Conservation (phyloP, 2,113 vertebrate species). For the Megalops atlanticus region DNA sequence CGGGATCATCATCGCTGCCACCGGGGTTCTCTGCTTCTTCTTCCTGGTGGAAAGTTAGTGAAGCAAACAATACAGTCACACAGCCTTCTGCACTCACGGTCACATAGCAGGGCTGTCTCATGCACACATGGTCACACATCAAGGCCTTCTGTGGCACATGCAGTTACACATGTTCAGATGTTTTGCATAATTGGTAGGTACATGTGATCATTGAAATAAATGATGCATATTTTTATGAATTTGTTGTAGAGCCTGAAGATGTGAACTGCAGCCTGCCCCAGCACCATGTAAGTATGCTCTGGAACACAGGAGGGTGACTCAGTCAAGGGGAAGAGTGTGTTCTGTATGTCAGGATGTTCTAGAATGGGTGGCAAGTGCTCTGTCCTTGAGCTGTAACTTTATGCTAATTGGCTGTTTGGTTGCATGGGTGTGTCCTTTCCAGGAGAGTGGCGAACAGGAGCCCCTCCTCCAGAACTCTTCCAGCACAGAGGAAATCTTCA, state of each 20-base stretch:
- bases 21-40: constrained; percentile 89
- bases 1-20: constrained; percentile 76
- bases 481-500: constrained; percentile 54
- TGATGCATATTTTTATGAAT: neutral
- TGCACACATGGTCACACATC: neutral
- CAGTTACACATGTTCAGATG: neutral
- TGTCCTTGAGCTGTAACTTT: neutral
- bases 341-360: neutral
- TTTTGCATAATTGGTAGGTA: too few species aligned
- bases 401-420: constrained; percentile 22
- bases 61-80: too few species aligned
- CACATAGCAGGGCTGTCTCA: too few species aligned
- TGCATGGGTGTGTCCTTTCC: constrained; percentile 35
- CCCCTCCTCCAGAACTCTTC: constrained; percentile 52
- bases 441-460: constrained; percentile 63
- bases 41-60: constrained; percentile 95
- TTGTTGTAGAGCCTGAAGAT: constrained; percentile 85
- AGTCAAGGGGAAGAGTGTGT: neutral
- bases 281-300: constrained; percentile 76
- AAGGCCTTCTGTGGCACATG: neutral
- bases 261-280: constrained; percentile 83
- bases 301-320: neutral
- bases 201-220: neutral
- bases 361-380: neutral
- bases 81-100: neutral